phyloP scores from a whole-genome alignment of 2,888 invertebrate species.

The Oasisia sp. region DNA sequence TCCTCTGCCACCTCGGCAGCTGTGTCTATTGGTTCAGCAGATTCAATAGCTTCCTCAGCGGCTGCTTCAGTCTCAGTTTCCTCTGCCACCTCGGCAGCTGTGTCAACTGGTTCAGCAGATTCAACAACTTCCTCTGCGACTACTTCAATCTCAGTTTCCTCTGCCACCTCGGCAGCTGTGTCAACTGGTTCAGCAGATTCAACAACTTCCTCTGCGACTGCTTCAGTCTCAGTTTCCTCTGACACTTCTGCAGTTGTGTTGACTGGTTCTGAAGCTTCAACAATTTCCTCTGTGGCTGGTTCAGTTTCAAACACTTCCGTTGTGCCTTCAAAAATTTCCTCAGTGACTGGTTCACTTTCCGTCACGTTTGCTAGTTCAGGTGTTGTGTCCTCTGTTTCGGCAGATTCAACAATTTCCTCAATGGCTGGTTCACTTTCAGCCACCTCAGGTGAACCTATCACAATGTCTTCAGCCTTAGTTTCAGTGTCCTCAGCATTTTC shows the following conservation, averaged over 20 bases:
- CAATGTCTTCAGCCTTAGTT: background rate
- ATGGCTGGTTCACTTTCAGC: too few species aligned
- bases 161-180: background rate
- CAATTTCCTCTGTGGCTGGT: too few species aligned
- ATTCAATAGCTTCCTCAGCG: background rate
- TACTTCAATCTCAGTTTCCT: background rate
- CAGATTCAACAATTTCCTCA: too few species aligned
- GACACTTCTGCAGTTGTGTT: too few species aligned
- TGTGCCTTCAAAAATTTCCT: too few species aligned
- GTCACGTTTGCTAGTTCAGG: too few species aligned
- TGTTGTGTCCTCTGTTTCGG: too few species aligned
- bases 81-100: background rate
- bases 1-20: background rate
- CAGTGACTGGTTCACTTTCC: too few species aligned
- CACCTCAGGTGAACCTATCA: background rate
- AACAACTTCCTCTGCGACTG: background rate
- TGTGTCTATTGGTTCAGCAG: background rate
- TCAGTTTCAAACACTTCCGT: background rate
- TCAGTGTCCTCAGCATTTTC: too few species aligned
- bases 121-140: background rate
- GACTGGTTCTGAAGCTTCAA: too few species aligned
- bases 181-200: background rate
- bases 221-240: constrained; percentile 14
- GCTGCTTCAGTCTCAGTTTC: background rate
- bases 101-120: background rate